Evolutionary conservation across 2,797 vertebrate genomes (phyloP), one percentile per base, ranked within the genome.

Genomic region (Sebastes iracundus): DNA sequence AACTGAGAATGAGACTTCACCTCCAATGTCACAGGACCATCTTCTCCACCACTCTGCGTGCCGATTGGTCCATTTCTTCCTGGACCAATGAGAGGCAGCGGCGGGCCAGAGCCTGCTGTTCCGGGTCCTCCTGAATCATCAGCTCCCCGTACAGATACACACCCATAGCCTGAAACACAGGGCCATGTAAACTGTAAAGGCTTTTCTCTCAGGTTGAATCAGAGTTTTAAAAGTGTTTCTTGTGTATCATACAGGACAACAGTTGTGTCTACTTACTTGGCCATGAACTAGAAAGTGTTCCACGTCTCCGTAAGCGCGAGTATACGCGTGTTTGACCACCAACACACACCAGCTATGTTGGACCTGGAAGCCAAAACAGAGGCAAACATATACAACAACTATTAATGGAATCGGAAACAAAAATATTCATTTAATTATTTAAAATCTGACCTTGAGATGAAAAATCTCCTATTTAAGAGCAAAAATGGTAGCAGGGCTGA

Each of bases 281-380:
- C 99, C 94, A 13, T 97, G 95, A 89, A 94, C 88, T 52, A 99
- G 96, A 82, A 99, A 99, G 72, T 90, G 90, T 85, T 97, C 96
- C 86, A 99, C 95, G 0, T 97, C 96, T 81, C 55, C n/a, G 7
- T 99, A 99, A 0, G 96, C 97, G 33, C 82, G 70, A 33, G 88
- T 77, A 33, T 96, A 90, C 35, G 93, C 95, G 66, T 99, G 96
- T 87, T 98, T 99, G 69, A 99, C 90, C 63, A 97, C 90, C 82
- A 99, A 96, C 85, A 99, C 98, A 93, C 98, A 99, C 98, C 98
- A 99, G 62, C 98, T 97, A 94, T 99, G 98, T 30, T 96, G 96
- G 82, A 98, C 96, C 98, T 99, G 88, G 27, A 64, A 75, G 49
- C 11, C 32, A 74, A 76, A 87, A 60, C 8, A 72, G 25, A 67